phyloP scores from a whole-genome alignment of 2,113 vertebrate genomes.

The Chloropsis hardwickii region DNA sequence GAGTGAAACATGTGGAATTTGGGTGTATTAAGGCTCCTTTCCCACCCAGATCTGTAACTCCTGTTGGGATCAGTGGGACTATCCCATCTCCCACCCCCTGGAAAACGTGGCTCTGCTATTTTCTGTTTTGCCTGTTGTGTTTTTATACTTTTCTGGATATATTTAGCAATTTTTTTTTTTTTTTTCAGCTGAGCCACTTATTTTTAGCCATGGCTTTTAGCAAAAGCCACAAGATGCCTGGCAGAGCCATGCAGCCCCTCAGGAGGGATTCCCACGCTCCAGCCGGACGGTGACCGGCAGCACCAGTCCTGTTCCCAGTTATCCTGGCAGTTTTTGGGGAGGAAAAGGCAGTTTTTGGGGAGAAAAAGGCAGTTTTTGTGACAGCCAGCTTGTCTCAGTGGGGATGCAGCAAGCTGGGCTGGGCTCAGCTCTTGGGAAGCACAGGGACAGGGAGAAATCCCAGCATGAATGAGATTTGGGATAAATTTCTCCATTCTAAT shows the following conservation, averaged over 20 bases:
- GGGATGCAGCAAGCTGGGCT: neutral
- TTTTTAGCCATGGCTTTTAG: constrained; percentile 11
- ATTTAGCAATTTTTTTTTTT: neutral
- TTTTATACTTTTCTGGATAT: neutral
- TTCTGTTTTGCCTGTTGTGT: neutral
- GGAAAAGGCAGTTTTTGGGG: neutral
- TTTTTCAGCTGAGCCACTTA: neutral
- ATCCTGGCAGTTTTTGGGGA: neutral
- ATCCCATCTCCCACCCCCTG: neutral
- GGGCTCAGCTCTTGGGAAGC: neutral
- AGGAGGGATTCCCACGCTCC: neutral
- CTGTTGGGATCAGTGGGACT: fast-evolving
- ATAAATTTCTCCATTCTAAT: fast-evolving
- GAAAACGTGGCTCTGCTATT: neutral
- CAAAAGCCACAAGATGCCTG: neutral
- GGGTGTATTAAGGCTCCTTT: neutral
- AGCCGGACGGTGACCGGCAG: neutral
- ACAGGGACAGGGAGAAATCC: neutral
- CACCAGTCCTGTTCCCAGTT: fast-evolving
- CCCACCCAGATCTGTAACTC: neutral
- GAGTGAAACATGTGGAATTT: neutral
- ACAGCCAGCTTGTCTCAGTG: fast-evolving
- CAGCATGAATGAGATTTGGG: neutral
- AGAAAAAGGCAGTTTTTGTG: neutral
- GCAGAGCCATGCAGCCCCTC: neutral